A percentile compares a stretch with the other conserved stretches of the same genome.
Conservation (phyloP, 2,888 invertebrate genomes). For the Cantharis rufa region DNA sequence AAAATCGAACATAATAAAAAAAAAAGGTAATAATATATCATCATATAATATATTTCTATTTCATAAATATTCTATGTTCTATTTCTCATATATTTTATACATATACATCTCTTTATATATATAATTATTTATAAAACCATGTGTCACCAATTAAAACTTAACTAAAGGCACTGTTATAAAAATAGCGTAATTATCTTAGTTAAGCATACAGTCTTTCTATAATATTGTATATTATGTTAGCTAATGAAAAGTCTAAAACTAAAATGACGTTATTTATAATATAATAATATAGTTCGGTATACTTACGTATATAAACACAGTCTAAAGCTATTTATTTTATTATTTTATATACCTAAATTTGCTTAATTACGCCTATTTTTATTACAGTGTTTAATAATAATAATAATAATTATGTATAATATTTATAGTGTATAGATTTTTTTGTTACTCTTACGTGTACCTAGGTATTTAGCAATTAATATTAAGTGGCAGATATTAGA, state of each 20-base stretch:
- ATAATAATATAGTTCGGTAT: slow-evolving; percentile 39
- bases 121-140: slow-evolving; percentile 56
- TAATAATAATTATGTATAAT: slow-evolving; percentile 35
- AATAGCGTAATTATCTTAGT: slow-evolving; percentile 43
- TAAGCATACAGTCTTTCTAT: slow-evolving; percentile 54
- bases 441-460: slow-evolving; percentile 46
- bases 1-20: slow-evolving; percentile 41
- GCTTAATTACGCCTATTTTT: slow-evolving; percentile 36
- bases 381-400: slow-evolving; percentile 31
- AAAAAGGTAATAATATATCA: slow-evolving; percentile 42
- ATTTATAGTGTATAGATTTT: slow-evolving; percentile 51
- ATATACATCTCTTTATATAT: slow-evolving; percentile 56
- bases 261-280: slow-evolving; percentile 41
- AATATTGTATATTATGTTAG: slow-evolving; percentile 46
- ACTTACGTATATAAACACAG: slow-evolving; percentile 48
- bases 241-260: slow-evolving; percentile 45
- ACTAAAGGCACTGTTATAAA: slow-evolving; percentile 47
- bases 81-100: slow-evolving; percentile 56
- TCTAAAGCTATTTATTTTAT: slow-evolving; percentile 40
- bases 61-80: slow-evolving; percentile 54
- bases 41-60: slow-evolving; percentile 53
- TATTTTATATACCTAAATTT: slow-evolving; percentile 21
- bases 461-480: slow-evolving; percentile 45
- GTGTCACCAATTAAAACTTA: slow-evolving; percentile 56
- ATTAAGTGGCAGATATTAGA: slow-evolving; percentile 53